A percentile compares a stretch with the other conserved stretches of the same genome.
Evolutionary conservation across 2,888 invertebrate species (phyloP).

Genomic region (Eurytoma adleriae): DNA sequence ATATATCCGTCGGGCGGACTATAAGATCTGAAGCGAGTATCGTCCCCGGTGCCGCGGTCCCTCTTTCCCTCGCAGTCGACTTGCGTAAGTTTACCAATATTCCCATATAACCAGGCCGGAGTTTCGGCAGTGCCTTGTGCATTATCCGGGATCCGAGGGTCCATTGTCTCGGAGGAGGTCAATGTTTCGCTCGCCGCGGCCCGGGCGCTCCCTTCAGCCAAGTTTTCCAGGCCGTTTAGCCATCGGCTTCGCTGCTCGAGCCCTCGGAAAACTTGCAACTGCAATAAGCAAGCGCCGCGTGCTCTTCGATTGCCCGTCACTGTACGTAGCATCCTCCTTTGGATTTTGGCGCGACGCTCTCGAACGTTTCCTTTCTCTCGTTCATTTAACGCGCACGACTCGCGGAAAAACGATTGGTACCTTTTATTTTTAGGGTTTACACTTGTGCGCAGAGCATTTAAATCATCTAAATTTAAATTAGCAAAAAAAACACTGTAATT

Average conservation of each 20-base stretch:
- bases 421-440: no score
- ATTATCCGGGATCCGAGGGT: conserved; percentile 37
- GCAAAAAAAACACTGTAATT: no score
- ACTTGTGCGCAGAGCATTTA: no score
- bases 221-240: conserved; percentile 43
- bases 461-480: no score
- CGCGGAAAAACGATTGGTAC: no score
- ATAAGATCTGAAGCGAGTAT: conserved; percentile 53
- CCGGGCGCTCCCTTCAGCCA: conserved; percentile 6
- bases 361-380: no score
- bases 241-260: not conserved
- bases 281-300: no score
- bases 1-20: conserved; percentile 44
- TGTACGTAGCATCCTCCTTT: no score
- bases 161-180: conserved; percentile 45
- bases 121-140: conserved; percentile 37
- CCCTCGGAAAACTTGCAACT: no score
- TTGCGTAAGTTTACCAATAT: conserved; percentile 56
- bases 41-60: not conserved
- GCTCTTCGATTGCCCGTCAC: no score
- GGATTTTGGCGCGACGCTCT: no score
- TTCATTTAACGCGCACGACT: no score
- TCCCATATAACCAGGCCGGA: conserved; percentile 44
- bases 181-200: conserved; percentile 17
- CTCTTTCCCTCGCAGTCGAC: not conserved